Evolutionary conservation across 2,797 vertebrate genomes (phyloP).

Genomic region (Melanotaenia maccullochi): DNA sequence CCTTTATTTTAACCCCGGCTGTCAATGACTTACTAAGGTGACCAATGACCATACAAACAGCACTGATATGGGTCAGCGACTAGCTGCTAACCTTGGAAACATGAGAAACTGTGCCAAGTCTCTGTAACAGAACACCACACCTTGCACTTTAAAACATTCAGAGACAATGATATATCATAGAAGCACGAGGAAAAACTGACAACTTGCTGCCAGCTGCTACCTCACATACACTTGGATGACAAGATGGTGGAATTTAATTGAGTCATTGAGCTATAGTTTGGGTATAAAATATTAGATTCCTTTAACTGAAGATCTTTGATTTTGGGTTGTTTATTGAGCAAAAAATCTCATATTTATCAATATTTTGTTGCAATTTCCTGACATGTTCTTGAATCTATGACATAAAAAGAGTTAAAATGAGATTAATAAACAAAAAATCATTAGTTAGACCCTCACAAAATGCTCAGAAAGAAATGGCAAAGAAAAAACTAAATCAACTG

Average conservation of each 20-base stretch:
- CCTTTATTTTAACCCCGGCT: neutral
- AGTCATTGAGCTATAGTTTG: too few species aligned
- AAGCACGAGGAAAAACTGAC: conserved; percentile 39
- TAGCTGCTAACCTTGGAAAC: conserved; percentile 39
- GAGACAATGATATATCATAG: conserved; percentile 34
- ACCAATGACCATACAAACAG: conserved; percentile 36
- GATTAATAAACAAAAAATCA: neutral
- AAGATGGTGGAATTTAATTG: conserved; percentile 6
- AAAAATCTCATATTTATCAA: too few species aligned
- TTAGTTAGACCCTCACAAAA: neutral
- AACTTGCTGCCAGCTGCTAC: conserved; percentile 15
- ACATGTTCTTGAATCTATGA: too few species aligned
- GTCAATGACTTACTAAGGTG: conserved; percentile 36
- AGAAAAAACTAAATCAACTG: neutral
- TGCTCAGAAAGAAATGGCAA: neutral
- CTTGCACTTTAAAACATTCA: conserved; percentile 54
- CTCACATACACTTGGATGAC: conserved; percentile 22
- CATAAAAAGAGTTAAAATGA: too few species aligned
- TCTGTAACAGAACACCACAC: conserved; percentile 53
- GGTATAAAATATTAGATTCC: too few species aligned
- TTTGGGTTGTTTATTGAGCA: too few species aligned
- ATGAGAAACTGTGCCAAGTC: conserved; percentile 13
- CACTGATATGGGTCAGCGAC: conserved; percentile 53
- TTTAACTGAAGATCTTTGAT: too few species aligned
- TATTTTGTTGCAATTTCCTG: too few species aligned